Evolutionary conservation across 2,797 vertebrate species (phyloP).

Genomic region (Threskiornis aethiopicus): DNA sequence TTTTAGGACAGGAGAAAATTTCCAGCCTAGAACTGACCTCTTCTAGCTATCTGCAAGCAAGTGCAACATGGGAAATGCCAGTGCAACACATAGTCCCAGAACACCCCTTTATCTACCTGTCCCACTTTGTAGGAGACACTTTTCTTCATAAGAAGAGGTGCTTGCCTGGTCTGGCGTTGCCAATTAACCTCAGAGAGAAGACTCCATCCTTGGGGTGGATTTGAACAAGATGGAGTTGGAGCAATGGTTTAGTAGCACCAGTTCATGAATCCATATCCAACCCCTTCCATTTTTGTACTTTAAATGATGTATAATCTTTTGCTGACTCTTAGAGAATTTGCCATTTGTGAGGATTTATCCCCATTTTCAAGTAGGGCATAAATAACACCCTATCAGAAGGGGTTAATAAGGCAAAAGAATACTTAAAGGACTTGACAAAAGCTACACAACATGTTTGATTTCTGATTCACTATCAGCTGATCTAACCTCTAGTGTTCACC

Average conservation of each 20-base stretch:
- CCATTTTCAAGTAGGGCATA: background rate
- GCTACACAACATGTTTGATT: background rate
- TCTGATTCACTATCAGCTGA: background rate
- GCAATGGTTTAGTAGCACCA: background rate
- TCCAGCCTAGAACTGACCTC: background rate
- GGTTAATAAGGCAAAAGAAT: background rate
- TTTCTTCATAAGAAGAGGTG: background rate
- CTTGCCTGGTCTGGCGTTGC: background rate
- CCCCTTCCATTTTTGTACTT: background rate
- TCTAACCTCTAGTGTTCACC: background rate
- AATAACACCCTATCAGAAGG: background rate
- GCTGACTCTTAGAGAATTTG: background rate
- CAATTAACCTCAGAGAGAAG: background rate
- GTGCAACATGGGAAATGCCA: background rate
- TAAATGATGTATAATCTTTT: background rate
- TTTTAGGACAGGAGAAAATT: background rate
- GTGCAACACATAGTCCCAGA: background rate
- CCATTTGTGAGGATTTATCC: background rate
- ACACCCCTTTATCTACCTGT: accelerated
- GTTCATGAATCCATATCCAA: background rate
- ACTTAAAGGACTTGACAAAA: background rate
- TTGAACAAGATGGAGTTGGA: background rate
- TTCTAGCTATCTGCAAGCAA: background rate
- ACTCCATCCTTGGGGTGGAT: background rate
- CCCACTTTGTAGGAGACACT: background rate